Percentiles rank a stretch among this genome's conserved stretches.
Conservation (phyloP, 2,113 vertebrate genomes). For the Brachyhypopomus occidentalis region DNA sequence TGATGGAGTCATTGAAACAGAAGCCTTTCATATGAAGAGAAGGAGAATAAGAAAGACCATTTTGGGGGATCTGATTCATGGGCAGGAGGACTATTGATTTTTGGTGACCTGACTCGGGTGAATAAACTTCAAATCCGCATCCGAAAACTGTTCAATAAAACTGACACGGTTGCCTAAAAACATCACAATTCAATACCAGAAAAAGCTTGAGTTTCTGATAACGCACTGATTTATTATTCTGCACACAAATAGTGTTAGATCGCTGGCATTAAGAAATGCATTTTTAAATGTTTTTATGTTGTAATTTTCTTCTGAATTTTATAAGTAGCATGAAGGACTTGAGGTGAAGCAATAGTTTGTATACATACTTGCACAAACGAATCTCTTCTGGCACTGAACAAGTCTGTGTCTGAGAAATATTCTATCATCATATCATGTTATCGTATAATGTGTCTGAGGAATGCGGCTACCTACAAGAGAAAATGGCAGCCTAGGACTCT, state of each 20-base stretch:
- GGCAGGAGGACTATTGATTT: constrained; percentile 3
- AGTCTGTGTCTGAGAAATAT: neutral
- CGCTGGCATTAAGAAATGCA: neutral
- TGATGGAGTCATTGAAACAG: constrained; percentile 1
- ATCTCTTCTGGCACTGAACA: neutral
- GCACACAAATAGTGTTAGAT: neutral
- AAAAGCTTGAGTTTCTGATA: neutral
- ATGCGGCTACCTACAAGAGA: too few relatives aligned
- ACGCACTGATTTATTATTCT: neutral
- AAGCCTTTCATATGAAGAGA: neutral
- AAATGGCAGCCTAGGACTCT: neutral
- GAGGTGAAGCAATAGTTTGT: neutral
- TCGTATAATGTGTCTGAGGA: neutral
- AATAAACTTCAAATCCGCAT: neutral
- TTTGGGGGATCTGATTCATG: constrained; percentile 43
- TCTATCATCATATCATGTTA: neutral
- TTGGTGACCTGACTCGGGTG: neutral
- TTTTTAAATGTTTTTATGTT: neutral
- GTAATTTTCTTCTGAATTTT: neutral
- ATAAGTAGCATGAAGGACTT: neutral
- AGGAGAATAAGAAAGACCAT: neutral
- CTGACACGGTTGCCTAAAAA: neutral
- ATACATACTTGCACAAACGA: neutral
- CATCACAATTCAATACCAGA: neutral
- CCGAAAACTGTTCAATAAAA: constrained; percentile 6